A percentile compares a stretch with the other conserved stretches of the same genome.
Conservation (phyloP, 2,797 vertebrate species). For the Cichlasoma orientale region DNA sequence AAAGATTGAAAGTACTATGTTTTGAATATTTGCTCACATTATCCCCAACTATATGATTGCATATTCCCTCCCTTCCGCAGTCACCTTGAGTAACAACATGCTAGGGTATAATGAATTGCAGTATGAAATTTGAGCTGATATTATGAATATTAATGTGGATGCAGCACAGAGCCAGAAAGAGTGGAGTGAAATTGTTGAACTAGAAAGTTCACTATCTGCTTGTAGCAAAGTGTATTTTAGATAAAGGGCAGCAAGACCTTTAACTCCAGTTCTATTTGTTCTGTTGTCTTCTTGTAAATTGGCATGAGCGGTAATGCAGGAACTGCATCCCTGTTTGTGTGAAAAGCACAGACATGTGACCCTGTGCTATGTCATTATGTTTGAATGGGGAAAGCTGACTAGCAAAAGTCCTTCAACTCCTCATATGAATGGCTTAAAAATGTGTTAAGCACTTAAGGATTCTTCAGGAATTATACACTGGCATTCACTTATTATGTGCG, state of each 20-base stretch:
- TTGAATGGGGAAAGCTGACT: conserved; percentile 2
- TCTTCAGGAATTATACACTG: conserved; percentile 2
- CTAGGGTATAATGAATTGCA: conserved; percentile 51
- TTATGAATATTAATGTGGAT: conserved; percentile 70
- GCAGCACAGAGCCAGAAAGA: conserved; percentile 34
- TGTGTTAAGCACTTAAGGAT: conserved; percentile 9
- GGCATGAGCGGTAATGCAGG: conserved; percentile 27
- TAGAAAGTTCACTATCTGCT: conserved; percentile 23
- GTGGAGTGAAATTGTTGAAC: conserved; percentile 12
- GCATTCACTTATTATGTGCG: background rate
- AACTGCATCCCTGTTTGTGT: background rate
- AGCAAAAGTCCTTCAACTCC: background rate
- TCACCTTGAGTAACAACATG: conserved; percentile 62
- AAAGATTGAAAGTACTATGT: conserved; percentile 32
- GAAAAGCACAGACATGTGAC: background rate
- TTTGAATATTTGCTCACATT: conserved; percentile 36
- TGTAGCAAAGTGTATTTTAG: conserved; percentile 12
- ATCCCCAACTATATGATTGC: conserved; percentile 34
- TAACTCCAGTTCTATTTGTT: conserved; percentile 47
- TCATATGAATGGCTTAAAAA: background rate
- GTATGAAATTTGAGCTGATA: conserved; percentile 54
- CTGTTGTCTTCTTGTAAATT: conserved; percentile 31
- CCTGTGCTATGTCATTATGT: background rate
- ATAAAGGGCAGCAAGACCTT: conserved; percentile 66
- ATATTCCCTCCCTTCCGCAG: conserved; percentile 24